Percentiles rank a stretch among this genome's conserved stretches.
Evolutionary conservation across 2,888 invertebrate genomes (phyloP).

Genomic region (Synergus laeviventris): DNA sequence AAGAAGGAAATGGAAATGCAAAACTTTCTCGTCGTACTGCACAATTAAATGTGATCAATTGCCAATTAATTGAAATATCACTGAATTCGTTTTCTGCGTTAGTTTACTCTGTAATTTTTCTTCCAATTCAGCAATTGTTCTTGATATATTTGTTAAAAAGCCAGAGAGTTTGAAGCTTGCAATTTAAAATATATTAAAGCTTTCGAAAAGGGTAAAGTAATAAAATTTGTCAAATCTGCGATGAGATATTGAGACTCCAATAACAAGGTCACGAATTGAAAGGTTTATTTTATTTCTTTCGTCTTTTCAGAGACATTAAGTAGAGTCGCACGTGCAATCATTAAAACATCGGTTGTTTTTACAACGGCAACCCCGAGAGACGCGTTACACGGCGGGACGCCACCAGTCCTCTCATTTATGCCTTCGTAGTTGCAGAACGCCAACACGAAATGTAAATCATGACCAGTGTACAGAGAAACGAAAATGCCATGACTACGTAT

Average conservation of each 20-base stretch:
- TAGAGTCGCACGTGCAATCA: conserved; percentile 31
- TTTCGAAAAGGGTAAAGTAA: too few relatives aligned
- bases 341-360: conserved; percentile 18
- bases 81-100: not conserved
- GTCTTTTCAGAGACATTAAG: not conserved
- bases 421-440: not conserved
- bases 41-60: not conserved
- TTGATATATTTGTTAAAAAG: too few relatives aligned
- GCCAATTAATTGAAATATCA: not conserved
- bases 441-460: conserved; percentile 47
- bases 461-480: conserved; percentile 32
- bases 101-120: not conserved
- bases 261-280: not conserved
- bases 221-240: not conserved
- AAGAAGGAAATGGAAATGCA: not conserved
- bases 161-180: too few relatives aligned
- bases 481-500: conserved; percentile 24
- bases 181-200: too few relatives aligned
- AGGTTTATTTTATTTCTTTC: not conserved
- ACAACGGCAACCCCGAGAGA: not conserved
- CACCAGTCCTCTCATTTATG: not conserved
- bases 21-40: not conserved
- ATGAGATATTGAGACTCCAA: not conserved
- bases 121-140: not conserved
- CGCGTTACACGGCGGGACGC: conserved; percentile 12